phyloP scores from a whole-genome alignment of 1,140 invertebrate species.

The Andricus grossulariae region DNA sequence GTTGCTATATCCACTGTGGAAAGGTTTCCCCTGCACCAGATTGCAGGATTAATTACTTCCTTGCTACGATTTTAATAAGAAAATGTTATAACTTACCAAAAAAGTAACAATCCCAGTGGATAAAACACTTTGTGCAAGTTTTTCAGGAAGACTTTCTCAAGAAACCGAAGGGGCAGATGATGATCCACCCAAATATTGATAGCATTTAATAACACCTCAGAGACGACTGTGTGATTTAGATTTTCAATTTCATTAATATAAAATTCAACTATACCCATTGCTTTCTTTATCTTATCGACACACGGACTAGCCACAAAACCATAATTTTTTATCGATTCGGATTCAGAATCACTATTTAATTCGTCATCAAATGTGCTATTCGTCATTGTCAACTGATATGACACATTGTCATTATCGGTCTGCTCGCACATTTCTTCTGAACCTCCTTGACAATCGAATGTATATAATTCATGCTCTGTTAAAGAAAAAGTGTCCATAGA shows the following conservation, averaged over 20 bases:
- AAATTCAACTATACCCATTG: slow-evolving; percentile 70
- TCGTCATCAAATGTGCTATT: slow-evolving; percentile 40
- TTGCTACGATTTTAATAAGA: not conserved
- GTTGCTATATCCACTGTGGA: no score
- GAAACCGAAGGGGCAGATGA: slow-evolving; percentile 68
- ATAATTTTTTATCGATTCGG: slow-evolving; percentile 47
- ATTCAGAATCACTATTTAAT: slow-evolving; percentile 43
- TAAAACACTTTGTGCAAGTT: slow-evolving; percentile 73
- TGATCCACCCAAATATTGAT: slow-evolving; percentile 75
- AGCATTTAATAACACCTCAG: slow-evolving; percentile 67
- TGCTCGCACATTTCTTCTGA: slow-evolving; percentile 72
- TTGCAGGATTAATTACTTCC: no score
- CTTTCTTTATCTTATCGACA: slow-evolving; percentile 42
- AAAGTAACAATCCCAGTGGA: slow-evolving; percentile 72
- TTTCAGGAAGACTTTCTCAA: slow-evolving; percentile 73
- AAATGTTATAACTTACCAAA: slow-evolving; percentile 63
- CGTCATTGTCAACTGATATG: slow-evolving; percentile 40
- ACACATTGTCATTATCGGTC: slow-evolving; percentile 57
- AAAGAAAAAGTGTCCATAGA: slow-evolving; percentile 70
- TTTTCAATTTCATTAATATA: slow-evolving; percentile 72
- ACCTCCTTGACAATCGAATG: slow-evolving; percentile 75
- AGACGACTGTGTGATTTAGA: slow-evolving; percentile 63
- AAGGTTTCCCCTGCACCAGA: no score
- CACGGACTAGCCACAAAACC: slow-evolving; percentile 15
- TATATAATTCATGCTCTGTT: slow-evolving; percentile 70